Evolutionary conservation across 1,140 invertebrate genomes (phyloP).

Genomic region (Zophobas atratus): DNA sequence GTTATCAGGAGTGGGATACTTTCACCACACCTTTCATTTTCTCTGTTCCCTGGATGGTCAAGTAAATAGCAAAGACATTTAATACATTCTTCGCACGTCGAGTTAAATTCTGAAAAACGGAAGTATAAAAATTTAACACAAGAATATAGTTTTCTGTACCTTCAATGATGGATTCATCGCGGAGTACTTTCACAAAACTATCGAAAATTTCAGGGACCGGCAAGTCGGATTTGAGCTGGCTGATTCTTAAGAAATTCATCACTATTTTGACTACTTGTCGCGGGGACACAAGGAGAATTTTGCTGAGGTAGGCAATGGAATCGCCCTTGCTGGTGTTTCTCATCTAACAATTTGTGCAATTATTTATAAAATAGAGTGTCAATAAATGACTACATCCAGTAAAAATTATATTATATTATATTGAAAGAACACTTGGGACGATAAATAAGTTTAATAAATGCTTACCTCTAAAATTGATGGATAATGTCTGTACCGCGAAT

Average conservation of each 20-base stretch:
- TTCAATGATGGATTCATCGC: slow-evolving; percentile 51
- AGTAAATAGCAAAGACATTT: slow-evolving; percentile 61
- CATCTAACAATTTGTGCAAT: slow-evolving; percentile 47
- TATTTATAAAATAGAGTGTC: too few species aligned
- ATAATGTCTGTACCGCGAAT: slow-evolving; percentile 60
- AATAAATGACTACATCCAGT: too few species aligned
- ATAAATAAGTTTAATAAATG: slow-evolving; percentile 18
- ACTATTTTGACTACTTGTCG: slow-evolving; percentile 63
- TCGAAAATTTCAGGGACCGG: slow-evolving; percentile 61
- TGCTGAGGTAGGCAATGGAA: slow-evolving; percentile 57
- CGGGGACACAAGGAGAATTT: slow-evolving; percentile 58
- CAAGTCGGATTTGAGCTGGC: slow-evolving; percentile 61
- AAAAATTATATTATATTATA: too few species aligned
- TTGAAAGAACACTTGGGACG: too few species aligned
- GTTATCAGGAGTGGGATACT: slow-evolving; percentile 57
- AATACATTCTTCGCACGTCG: slow-evolving; percentile 57
- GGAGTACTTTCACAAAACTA: slow-evolving; percentile 57
- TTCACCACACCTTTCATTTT: slow-evolving; percentile 53
- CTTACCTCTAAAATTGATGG: slow-evolving; percentile 57
- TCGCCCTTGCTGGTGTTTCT: slow-evolving; percentile 61
- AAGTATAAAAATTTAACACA: not conserved
- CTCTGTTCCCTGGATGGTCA: slow-evolving; percentile 59
- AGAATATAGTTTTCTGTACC: slow-evolving; percentile 43
- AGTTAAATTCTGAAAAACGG: slow-evolving; percentile 54
- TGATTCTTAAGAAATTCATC: slow-evolving; percentile 61